phyloP scores from a whole-genome alignment of 2,888 invertebrate species.

The Pandemis cinnamomeana region DNA sequence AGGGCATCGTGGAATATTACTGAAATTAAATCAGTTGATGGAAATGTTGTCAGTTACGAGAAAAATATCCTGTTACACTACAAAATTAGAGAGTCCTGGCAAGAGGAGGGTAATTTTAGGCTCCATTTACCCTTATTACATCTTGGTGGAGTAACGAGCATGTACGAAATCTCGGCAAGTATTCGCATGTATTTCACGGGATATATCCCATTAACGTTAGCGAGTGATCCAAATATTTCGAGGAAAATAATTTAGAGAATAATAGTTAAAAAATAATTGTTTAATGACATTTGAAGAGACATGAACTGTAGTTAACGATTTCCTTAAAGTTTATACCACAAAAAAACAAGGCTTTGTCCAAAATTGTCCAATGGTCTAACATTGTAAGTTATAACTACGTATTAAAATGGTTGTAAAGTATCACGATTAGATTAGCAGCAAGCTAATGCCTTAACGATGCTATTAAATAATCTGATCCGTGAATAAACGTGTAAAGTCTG shows the following conservation, averaged over 20 bases:
- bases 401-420: too few species aligned
- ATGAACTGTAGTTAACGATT: too few species aligned
- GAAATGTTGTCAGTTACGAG: slow-evolving; percentile 45
- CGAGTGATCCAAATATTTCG: neutral
- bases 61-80: slow-evolving; percentile 55
- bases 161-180: slow-evolving; percentile 43
- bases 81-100: slow-evolving; percentile 54
- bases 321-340: too few species aligned
- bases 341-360: too few species aligned
- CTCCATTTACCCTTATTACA: slow-evolving; percentile 70
- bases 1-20: neutral
- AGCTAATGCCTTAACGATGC: too few species aligned
- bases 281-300: too few species aligned
- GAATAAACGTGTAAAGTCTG: too few species aligned
- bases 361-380: too few species aligned
- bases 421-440: too few species aligned
- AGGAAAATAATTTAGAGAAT: neutral
- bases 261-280: too few species aligned
- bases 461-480: too few species aligned
- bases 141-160: slow-evolving; percentile 58
- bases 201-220: neutral
- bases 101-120: slow-evolving; percentile 63
- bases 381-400: too few species aligned
- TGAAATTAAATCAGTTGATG: slow-evolving; percentile 19
- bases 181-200: slow-evolving; percentile 38